A percentile compares a stretch with the other conserved stretches of the same genome.
These are phyloP conservation scores for Chironomus tepperi DNA, from an alignment of 1,140 invertebrate species.

Conservation along the genomic window DNA sequence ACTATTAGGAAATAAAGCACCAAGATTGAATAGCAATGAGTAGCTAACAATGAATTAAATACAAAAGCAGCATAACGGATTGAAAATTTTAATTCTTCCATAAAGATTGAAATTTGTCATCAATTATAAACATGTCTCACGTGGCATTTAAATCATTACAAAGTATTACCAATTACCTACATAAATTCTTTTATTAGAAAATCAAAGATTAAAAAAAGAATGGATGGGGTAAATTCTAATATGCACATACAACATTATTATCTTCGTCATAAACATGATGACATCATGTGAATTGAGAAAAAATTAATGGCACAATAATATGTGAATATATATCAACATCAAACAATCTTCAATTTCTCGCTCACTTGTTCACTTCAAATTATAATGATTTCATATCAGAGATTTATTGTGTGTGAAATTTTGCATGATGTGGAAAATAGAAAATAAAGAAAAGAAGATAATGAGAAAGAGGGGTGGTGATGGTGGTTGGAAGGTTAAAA, in stretches of 20 bases:
- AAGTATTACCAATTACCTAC: not conserved
- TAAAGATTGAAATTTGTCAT: too few species aligned
- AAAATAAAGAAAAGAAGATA: not conserved
- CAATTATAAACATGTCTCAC: not conserved
- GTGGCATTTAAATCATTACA: not conserved
- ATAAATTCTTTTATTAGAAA: not conserved
- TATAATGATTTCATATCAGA: constrained; percentile 14
- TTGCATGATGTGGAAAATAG: not conserved
- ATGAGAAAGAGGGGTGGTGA: not conserved
- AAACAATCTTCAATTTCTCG: constrained; percentile 2
- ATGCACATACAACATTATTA: not conserved
- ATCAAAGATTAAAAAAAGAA: too few species aligned
- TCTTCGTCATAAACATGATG: not conserved
- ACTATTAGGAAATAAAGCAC: constrained; percentile 1
- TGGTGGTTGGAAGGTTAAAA: not conserved
- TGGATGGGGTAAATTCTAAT: not conserved
- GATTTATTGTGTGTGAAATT: constrained; percentile 13
- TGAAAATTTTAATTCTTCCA: too few species aligned
- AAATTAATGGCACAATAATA: constrained; percentile 9
- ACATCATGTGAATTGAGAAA: constrained; percentile 1
- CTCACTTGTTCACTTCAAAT: constrained; percentile 1
- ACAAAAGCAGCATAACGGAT: too few species aligned
- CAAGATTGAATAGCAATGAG: not conserved
- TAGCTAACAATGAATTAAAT: too few species aligned
- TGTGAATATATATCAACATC: not conserved